Conservation (phyloP, 2,888 invertebrate species). For the Campoletis raptor region DNA sequence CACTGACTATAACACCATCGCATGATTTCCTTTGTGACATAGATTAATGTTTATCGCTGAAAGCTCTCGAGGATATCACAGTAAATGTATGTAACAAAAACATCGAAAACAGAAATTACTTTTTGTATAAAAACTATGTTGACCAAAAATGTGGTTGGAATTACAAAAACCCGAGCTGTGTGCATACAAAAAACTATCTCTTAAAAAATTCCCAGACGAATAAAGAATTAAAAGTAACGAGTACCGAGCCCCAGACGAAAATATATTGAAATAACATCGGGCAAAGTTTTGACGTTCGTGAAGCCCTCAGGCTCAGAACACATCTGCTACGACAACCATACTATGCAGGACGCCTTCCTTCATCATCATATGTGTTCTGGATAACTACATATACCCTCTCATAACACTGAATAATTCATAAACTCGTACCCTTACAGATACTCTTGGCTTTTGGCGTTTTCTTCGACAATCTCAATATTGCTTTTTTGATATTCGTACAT, state of each 20-base stretch:
- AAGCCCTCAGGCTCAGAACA: not conserved
- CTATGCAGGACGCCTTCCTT: conserved; percentile 7
- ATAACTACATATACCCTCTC: conserved; percentile 15
- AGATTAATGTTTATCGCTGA: not conserved
- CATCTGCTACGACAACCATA: conserved; percentile 6
- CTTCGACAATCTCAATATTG: conserved; percentile 14
- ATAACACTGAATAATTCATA: conserved; percentile 57
- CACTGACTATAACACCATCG: not conserved
- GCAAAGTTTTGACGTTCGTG: not conserved
- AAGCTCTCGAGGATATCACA: not conserved
- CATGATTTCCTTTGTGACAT: not conserved
- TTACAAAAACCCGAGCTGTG: not conserved
- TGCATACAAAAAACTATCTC: not conserved
- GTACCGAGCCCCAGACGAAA: not conserved
- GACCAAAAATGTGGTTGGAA: not conserved
- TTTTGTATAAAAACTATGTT: not conserved
- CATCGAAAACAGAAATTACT: not conserved
- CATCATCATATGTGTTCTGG: conserved; percentile 23
- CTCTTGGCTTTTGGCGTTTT: not conserved
- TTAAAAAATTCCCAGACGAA: not conserved
- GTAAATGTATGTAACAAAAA: not conserved
- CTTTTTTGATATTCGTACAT: conserved; percentile 1
- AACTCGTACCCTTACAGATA: not conserved
- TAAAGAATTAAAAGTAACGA: conserved; percentile 17
- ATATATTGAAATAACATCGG: not conserved